A percentile compares a stretch with the other conserved stretches of the same genome.
These are phyloP conservation scores for Azemiops feae DNA, from an alignment of 2,113 vertebrate species.

Conservation along the genomic window DNA sequence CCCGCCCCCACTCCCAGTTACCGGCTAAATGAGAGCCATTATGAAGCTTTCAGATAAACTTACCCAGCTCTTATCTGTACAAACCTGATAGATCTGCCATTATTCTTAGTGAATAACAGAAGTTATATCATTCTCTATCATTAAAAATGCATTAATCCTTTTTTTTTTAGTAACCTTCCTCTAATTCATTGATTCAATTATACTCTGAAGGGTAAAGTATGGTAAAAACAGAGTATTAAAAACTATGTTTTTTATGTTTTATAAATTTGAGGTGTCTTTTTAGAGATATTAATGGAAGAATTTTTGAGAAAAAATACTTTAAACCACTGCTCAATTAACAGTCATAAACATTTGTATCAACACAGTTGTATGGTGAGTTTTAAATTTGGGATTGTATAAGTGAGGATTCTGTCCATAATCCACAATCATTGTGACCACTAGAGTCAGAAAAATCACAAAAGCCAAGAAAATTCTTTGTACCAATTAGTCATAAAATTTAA, in stretches of 20 bases:
- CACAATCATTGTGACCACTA: background rate
- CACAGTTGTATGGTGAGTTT: background rate
- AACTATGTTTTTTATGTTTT: conserved; percentile 36
- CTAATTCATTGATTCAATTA: conserved; percentile 68
- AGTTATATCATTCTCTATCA: conserved; percentile 59
- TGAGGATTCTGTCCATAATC: background rate
- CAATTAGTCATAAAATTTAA: background rate
- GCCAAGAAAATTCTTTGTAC: background rate
- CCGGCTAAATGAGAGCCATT: conserved; percentile 53
- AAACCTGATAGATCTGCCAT: conserved; percentile 60
- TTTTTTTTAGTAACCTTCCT: conserved; percentile 57
- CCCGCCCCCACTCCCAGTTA: conserved; percentile 37
- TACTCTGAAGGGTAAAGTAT: conserved; percentile 52
- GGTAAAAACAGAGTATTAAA: conserved; percentile 57
- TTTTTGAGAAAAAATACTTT: background rate
- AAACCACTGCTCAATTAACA: background rate
- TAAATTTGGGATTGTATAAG: background rate
- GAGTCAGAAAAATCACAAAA: background rate
- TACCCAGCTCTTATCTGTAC: conserved; percentile 56
- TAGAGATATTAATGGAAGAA: conserved; percentile 8
- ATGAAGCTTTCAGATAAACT: conserved; percentile 60
- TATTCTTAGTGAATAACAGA: conserved; percentile 60
- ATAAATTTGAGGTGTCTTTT: conserved; percentile 56
- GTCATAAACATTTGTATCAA: background rate
- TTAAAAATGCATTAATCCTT: conserved; percentile 67